These are phyloP conservation scores for Potorous gilbertii DNA, from an alignment of 2,797 vertebrate species.

Conservation along the genomic window DNA sequence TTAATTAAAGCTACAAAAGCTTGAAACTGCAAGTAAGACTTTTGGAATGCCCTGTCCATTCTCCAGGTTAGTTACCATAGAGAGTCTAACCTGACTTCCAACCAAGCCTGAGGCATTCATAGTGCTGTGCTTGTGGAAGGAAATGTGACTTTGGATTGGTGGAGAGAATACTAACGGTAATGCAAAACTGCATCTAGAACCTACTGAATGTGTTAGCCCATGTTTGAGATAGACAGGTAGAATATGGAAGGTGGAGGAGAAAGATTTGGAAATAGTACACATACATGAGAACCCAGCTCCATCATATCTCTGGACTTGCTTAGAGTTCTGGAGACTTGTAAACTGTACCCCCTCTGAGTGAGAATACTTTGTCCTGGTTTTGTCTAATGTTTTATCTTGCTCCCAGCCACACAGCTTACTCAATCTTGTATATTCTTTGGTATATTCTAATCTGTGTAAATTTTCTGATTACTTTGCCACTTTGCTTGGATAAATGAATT, in stretches of 20 bases:
- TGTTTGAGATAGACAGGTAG: not conserved
- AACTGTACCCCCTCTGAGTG: not conserved
- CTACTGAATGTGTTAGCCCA: not conserved
- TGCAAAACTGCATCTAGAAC: not conserved
- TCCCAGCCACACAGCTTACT: not conserved
- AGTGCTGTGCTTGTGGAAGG: not conserved
- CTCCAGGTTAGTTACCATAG: not conserved
- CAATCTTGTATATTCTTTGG: not conserved
- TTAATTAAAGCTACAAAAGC: not conserved
- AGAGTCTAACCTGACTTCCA: not conserved
- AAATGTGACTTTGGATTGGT: not conserved
- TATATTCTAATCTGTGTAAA: not conserved
- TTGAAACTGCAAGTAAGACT: not conserved
- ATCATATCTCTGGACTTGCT: not conserved
- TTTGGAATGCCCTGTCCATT: not conserved
- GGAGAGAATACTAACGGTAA: not conserved
- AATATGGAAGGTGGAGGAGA: not conserved
- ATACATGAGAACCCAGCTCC: not conserved
- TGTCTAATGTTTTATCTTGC: not conserved
- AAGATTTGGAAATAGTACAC: not conserved
- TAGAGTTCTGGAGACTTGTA: not conserved
- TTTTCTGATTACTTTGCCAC: not conserved
- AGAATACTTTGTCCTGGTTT: not conserved
- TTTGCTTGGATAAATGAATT: not conserved
- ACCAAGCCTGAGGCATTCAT: not conserved